Evolutionary conservation across 2,113 vertebrate genomes (phyloP).

Genomic region (Sylvilagus bachmani): DNA sequence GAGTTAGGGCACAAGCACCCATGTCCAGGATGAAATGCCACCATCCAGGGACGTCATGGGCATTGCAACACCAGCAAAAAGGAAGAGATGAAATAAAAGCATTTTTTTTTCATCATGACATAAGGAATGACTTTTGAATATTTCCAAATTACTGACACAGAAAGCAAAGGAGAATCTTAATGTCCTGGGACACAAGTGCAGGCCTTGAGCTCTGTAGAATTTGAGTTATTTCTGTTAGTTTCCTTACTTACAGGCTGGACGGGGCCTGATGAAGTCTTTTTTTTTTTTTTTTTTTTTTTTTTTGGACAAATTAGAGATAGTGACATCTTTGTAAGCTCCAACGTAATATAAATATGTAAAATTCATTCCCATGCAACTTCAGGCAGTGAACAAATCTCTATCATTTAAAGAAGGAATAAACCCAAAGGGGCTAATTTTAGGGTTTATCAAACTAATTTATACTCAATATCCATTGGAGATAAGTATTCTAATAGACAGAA

Average conservation of each 20-base stretch:
- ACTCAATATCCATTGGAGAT: background rate
- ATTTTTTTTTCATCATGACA: background rate
- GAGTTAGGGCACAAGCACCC: background rate
- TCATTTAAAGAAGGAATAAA: constrained; percentile 34
- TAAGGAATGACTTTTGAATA: background rate
- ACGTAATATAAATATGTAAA: background rate
- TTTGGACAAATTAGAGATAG: constrained; percentile 28
- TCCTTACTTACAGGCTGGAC: background rate
- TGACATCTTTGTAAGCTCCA: constrained; percentile 5
- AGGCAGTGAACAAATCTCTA: constrained; percentile 24
- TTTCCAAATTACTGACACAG: background rate
- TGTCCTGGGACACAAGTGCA: background rate
- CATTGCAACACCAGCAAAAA: background rate
- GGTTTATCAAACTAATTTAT: background rate
- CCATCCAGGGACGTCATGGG: background rate
- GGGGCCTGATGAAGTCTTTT: background rate
- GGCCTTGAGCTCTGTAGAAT: background rate
- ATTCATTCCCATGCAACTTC: background rate
- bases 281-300: background rate
- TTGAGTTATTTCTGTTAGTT: constrained; percentile 13
- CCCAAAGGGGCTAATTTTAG: constrained; percentile 29
- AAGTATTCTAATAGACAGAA: background rate
- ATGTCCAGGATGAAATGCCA: background rate
- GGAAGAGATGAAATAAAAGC: background rate
- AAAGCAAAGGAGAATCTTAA: background rate